Percentiles rank a stretch among this genome's conserved stretches.
Conservation (phyloP, 2,888 invertebrate species). For the Phragmatobia fuliginosa region DNA sequence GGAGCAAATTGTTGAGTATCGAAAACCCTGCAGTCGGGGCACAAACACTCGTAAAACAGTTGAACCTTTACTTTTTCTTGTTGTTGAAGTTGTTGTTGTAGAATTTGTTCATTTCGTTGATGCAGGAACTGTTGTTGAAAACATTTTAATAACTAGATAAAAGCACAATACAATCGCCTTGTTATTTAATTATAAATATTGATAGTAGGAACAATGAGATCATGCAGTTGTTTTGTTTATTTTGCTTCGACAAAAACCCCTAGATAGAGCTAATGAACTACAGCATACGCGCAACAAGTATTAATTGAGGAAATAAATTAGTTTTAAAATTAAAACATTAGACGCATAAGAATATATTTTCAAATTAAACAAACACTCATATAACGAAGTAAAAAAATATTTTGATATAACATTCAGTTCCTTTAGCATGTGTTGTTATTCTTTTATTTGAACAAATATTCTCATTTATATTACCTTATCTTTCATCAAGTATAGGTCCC, state of each 20-base stretch:
- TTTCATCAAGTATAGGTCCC: background rate
- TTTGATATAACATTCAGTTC: no score
- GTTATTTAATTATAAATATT: constrained; percentile 7
- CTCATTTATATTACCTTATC: constrained; percentile 2
- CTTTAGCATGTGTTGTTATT: background rate
- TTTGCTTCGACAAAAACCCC: background rate
- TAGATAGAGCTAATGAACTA: background rate
- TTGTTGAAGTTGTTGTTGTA: background rate
- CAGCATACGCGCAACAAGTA: background rate
- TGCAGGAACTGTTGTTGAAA: background rate
- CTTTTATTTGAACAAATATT: background rate
- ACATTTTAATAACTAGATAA: background rate
- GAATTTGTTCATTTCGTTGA: background rate
- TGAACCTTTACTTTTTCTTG: constrained; percentile 49
- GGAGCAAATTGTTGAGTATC: constrained; percentile 88
- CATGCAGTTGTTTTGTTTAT: background rate
- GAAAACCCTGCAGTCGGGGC: constrained; percentile 91
- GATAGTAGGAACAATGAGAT: background rate
- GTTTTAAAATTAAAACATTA: background rate
- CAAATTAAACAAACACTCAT: background rate
- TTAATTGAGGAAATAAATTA: background rate
- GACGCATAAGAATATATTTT: background rate
- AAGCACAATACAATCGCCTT: background rate
- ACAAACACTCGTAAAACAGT: constrained; percentile 91
- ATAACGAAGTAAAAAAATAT: background rate